Evolutionary conservation across 2,113 vertebrate species (phyloP).

Genomic region (Xiphophorus maculatus): DNA sequence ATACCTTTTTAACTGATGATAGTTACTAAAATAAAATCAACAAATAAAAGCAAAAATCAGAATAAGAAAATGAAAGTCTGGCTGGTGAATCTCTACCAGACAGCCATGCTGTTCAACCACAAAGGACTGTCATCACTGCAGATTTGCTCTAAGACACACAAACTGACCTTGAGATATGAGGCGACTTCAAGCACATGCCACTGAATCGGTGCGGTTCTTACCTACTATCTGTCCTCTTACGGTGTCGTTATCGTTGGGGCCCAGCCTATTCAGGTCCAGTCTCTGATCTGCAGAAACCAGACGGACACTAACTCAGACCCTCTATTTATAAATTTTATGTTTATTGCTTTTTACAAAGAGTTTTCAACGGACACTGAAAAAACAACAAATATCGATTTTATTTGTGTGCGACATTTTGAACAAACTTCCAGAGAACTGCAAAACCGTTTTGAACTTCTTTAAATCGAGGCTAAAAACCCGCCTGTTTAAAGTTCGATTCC

Average conservation of each 20-base stretch:
- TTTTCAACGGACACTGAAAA: background rate
- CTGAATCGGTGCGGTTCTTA: constrained; percentile 70
- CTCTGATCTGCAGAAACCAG: constrained; percentile 86
- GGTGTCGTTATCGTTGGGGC: constrained; percentile 95
- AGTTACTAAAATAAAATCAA: no score
- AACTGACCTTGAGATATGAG: no score
- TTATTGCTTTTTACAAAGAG: background rate
- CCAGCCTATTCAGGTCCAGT: constrained; percentile 94
- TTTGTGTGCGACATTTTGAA: no score
- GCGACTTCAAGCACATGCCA: background rate
- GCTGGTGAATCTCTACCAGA: background rate
- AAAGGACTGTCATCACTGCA: background rate
- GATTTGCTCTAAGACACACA: background rate
- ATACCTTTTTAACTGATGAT: no score
- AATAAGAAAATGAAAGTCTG: background rate
- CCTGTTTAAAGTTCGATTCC: no score
- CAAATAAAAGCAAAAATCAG: background rate
- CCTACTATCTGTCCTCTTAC: constrained; percentile 97
- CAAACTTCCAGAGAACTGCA: no score
- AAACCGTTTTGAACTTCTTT: no score
- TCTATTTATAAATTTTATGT: no score
- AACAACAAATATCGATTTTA: background rate
- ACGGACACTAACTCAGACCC: background rate
- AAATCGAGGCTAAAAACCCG: no score
- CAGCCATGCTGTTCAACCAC: background rate